Base-by-base conservation (phyloP, 2,113 vertebrate species). In the Leptobrachium ailaonicum region DNA sequence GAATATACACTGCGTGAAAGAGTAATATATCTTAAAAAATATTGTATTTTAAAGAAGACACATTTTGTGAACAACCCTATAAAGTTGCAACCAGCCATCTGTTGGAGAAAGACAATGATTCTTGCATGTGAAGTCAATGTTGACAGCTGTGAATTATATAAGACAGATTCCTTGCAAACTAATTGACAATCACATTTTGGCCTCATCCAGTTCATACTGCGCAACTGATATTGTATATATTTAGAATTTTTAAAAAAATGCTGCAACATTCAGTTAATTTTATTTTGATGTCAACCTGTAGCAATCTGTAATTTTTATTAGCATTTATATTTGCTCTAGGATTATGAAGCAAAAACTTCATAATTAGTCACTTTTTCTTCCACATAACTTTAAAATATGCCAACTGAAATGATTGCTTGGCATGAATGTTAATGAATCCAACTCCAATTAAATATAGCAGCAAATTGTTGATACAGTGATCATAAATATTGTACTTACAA, bases 31-130 rank as follows among this genome's bases (percentile, higher is more conserved):
- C 1, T 32, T 32, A 32, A 32, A 32, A 32, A 32, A 32, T 32
- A 32, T 32, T 32, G 20, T 32, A 32, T 32, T 32, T 11, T 43
- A 64, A 71, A 63, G 32, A 63, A 32, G 68, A 41, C 69, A 20
- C 43, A 63, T 71, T 71, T 41, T 50, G 32, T 45, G 3, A 60
- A 56, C 2, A 50, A 50, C 13, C 71, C 44, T 54, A 63, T 77
- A 63, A 71, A 54, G 50, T 42, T 63, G 68, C 50, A 78, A 78
- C 64, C 76, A 78, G 76, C 67, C 76, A 78, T 71, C 76, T 78
- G 76, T 78, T 60, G 64, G 68, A 45, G 74, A 10, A 58, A 71
- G 68, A 53, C 76, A 78, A 71, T 71, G 76, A 60, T 78, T 78
- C 76, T 69, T 71, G 56, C 58, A 63, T 79, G 11, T 32, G 67